Evolutionary conservation across 2,113 vertebrate species (phyloP).

Genomic region (Apodemus speciosus): DNA sequence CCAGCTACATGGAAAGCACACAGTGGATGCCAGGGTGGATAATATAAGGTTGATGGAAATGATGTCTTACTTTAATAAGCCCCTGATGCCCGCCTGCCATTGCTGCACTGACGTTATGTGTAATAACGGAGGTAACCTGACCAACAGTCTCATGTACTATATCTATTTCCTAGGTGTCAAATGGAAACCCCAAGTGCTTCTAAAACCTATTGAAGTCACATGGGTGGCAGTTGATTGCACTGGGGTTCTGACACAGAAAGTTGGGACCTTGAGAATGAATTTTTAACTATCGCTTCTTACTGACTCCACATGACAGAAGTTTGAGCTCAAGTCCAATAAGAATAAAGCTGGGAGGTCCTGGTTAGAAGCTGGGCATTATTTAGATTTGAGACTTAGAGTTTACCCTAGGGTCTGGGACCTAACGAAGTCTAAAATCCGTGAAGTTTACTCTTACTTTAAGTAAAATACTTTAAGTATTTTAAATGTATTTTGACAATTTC

Average conservation of each 20-base stretch:
- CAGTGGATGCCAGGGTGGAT: background rate
- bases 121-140: background rate
- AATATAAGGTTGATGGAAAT: background rate
- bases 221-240: background rate
- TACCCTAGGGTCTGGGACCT: no score
- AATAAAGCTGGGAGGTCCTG: background rate
- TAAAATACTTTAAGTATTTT: background rate
- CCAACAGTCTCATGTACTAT: background rate
- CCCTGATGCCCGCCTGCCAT: background rate
- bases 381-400: background rate
- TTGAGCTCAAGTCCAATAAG: background rate
- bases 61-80: background rate
- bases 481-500: background rate
- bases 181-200: background rate
- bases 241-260: background rate
- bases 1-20: background rate
- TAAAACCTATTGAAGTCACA: background rate
- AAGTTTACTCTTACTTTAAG: background rate
- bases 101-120: background rate
- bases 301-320: background rate
- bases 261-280: background rate
- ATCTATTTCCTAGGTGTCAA: background rate
- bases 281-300: background rate
- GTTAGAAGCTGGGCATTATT: background rate
- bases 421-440: background rate